Evolutionary conservation across 2,888 invertebrate genomes (phyloP).

Genomic region (Stenchaetothrips biformis): DNA sequence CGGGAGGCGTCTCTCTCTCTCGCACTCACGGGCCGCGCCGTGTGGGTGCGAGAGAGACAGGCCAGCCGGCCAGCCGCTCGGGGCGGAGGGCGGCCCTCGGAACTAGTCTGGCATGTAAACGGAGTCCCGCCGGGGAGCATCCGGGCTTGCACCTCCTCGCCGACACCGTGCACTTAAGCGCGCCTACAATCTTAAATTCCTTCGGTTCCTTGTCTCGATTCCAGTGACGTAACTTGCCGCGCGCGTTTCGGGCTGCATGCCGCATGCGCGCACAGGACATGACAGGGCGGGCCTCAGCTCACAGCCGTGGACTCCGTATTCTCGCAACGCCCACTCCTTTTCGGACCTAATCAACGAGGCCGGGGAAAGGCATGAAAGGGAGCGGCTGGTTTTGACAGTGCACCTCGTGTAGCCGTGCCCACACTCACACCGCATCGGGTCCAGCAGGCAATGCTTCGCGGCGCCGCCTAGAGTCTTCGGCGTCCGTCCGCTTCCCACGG

Average conservation of each 20-base stretch:
- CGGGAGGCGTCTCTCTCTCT: neutral
- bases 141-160: no score
- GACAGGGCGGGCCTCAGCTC: no score
- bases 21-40: neutral
- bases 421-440: neutral
- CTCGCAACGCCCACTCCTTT: neutral
- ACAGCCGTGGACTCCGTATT: no score
- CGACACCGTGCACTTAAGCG: no score
- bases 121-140: neutral
- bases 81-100: neutral
- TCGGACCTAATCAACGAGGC: neutral
- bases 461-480: neutral
- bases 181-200: no score
- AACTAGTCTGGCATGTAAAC: neutral
- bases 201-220: no score
- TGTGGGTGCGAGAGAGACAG: no score
- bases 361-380: neutral
- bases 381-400: neutral
- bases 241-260: no score
- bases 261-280: no score
- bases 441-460: neutral
- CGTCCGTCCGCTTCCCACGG: neutral
- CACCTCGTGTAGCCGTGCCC: neutral
- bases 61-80: no score
- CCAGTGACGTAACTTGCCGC: no score